Evolutionary conservation across 2,888 invertebrate species (phyloP).

Genomic region (Orthosia gracilis): DNA sequence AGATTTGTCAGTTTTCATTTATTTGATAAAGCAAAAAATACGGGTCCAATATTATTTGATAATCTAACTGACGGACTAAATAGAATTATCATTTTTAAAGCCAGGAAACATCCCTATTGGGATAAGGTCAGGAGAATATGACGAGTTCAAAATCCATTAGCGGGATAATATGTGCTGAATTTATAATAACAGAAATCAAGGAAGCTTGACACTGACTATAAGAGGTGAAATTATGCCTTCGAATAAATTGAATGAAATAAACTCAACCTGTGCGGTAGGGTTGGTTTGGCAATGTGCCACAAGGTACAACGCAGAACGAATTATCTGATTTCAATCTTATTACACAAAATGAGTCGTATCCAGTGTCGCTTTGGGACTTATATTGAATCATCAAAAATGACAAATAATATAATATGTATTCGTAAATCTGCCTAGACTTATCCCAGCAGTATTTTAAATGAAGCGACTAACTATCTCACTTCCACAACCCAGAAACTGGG

Average conservation of each 20-base stretch:
- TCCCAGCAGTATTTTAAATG: too few species aligned
- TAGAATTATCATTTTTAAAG: too few species aligned
- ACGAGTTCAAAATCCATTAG: not conserved
- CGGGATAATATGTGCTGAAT: not conserved
- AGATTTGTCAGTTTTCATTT: too few species aligned
- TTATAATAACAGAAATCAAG: not conserved
- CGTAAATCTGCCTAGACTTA: too few species aligned
- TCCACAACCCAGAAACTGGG: too few species aligned
- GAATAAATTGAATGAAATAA: conserved; percentile 45
- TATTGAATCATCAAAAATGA: conserved; percentile 25
- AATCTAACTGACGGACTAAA: too few species aligned
- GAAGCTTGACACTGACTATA: not conserved
- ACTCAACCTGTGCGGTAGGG: conserved; percentile 20
- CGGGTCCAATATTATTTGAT: too few species aligned
- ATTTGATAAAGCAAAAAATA: too few species aligned
- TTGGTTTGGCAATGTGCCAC: conserved; percentile 30
- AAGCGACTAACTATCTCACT: too few species aligned
- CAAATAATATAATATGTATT: not conserved
- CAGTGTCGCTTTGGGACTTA: conserved; percentile 21
- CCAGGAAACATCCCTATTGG: too few species aligned
- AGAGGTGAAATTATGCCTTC: conserved; percentile 22
- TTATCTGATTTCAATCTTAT: conserved; percentile 46
- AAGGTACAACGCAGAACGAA: conserved; percentile 29
- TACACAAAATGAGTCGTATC: conserved; percentile 13
- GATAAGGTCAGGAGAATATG: not conserved